Evolutionary conservation across 1,140 invertebrate genomes (phyloP).

Genomic region (Stegodyphus mimosarum): DNA sequence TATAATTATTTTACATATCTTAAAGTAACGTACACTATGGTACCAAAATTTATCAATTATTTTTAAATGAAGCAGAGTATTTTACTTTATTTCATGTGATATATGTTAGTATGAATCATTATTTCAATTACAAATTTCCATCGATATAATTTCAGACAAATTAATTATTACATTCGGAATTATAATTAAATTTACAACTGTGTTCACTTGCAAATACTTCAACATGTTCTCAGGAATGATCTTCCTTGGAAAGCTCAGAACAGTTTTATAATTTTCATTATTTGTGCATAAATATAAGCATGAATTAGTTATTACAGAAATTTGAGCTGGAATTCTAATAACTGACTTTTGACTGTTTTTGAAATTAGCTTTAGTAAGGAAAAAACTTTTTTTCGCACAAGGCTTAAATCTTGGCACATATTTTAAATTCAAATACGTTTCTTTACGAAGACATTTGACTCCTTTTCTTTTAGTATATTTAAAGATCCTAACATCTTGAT

Average conservation of each 20-base stretch:
- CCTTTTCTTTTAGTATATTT: not conserved
- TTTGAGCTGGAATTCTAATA: not conserved
- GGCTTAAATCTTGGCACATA: not conserved
- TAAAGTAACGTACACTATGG: too few species aligned
- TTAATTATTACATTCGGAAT: not conserved
- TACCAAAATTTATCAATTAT: too few species aligned
- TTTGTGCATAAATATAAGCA: not conserved
- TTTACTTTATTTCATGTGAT: too few species aligned
- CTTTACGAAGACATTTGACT: not conserved
- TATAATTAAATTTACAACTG: not conserved
- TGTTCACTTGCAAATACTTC: not conserved
- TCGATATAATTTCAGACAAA: not conserved
- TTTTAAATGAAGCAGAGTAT: too few species aligned
- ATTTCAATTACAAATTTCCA: too few species aligned
- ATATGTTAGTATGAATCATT: too few species aligned
- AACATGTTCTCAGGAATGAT: not conserved
- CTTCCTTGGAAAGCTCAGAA: not conserved
- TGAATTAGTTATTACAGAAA: not conserved
- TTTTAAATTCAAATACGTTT: not conserved
- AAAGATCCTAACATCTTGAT: not conserved
- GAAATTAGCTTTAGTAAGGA: not conserved
- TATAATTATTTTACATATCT: too few species aligned
- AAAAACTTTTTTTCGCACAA: not conserved
- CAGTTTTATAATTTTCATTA: not conserved
- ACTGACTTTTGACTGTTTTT: not conserved